Evolutionary conservation across 2,888 invertebrate species (phyloP).

Genomic region (Lepetodrilus schrolli): DNA sequence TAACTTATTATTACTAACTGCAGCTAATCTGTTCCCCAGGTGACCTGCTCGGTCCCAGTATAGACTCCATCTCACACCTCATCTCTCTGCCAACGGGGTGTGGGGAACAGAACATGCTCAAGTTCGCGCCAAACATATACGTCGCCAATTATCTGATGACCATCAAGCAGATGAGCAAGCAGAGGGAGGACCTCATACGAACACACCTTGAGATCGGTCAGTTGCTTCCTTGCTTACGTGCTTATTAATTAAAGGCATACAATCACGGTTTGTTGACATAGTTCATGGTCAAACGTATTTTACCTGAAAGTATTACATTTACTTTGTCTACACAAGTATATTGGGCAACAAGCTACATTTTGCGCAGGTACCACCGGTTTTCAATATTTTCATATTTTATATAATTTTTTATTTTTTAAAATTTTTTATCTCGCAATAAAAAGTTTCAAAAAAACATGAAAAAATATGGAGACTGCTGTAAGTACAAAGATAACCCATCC

Average conservation of each 20-base stretch:
- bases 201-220: constrained; percentile 82
- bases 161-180: constrained; percentile 81
- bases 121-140: constrained; percentile 90
- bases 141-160: constrained; percentile 88
- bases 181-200: constrained; percentile 80
- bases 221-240: background rate
- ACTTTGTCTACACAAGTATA: too few relatives aligned
- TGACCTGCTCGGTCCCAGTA: constrained; percentile 86
- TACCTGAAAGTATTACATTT: too few relatives aligned
- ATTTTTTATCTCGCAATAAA: too few relatives aligned
- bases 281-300: too few relatives aligned
- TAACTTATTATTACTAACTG: too few relatives aligned
- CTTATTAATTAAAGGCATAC: background rate
- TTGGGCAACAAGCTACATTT: too few relatives aligned
- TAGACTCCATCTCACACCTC: constrained; percentile 84
- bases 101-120: constrained; percentile 92
- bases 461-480: too few relatives aligned
- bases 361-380: too few relatives aligned
- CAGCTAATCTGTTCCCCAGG: constrained; percentile 72
- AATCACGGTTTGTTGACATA: too few relatives aligned
- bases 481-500: background rate
- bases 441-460: too few relatives aligned
- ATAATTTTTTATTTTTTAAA: too few relatives aligned
- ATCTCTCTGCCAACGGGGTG: constrained; percentile 90
- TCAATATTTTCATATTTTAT: too few relatives aligned